Base-by-base conservation (phyloP, 2,113 vertebrate genomes). In the Pachypanchax playfairii region DNA sequence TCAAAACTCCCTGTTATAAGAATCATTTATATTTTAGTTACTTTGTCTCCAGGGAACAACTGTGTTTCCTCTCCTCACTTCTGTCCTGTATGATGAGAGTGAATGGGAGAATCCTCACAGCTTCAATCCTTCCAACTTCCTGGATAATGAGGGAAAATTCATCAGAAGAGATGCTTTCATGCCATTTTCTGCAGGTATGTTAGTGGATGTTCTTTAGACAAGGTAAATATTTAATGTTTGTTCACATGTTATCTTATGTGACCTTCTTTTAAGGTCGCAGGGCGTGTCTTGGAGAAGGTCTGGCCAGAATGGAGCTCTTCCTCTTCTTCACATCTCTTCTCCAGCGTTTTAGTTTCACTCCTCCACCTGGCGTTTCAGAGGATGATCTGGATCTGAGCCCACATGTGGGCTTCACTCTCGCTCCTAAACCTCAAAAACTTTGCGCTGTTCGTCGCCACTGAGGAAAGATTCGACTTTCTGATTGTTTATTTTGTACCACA, bases 301-400 rank as follows among this genome's bases (percentile, higher is more conserved):
- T 94, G 70, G 93, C 93, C 15, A 92, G 77, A 70, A 93, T 89
- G 91, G 92, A 93, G 76, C 76, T 94, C 46, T 94, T 93, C 60
- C 87, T 93, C 31, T 92, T 92, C 75, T 92, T 93, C 61, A 85
- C 90, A 44, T 75, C 85, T 0, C 89, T 94, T 17, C 80, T 94
- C 38, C 92, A 93, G 77, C 85, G 43, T 35, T 93, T 93, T 64
- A 86, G 17, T 29, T 93, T 94, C 76, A 68, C 63, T 3, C 85
- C 84, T 65, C 86, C 90, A 18, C 87, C 90, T 17, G 91, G 91
- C 38, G 74, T 91, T 4, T 73, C 85, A 21, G 59, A 24, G 47
- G 86, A 92, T 13, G 87, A 94, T 3, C 68, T 92, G 65, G 87
- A 92, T n/a, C 86, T 94, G 50, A 90, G 73, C 4, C 84, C 68